Conservation (phyloP, 1,140 invertebrate species). For the Ceratitis capitata region DNA sequence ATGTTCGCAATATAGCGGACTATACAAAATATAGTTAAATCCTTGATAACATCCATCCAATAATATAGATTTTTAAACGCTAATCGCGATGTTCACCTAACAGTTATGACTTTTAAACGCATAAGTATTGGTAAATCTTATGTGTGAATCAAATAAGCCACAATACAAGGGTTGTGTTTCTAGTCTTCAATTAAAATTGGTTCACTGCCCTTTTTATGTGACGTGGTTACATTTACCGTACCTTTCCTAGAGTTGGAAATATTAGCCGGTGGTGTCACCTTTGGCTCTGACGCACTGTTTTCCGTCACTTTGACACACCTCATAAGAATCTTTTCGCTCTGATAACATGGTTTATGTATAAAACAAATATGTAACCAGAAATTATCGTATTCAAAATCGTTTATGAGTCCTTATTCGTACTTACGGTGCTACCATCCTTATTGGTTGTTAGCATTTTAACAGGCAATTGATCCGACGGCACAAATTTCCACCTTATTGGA, state of each 20-base stretch:
- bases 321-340: background rate
- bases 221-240: background rate
- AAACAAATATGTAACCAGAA: background rate
- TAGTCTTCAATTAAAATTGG: slow-evolving; percentile 27
- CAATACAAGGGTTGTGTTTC: too few relatives aligned
- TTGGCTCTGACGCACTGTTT: background rate
- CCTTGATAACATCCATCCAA: too few relatives aligned
- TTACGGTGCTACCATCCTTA: background rate
- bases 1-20: too few relatives aligned
- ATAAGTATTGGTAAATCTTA: too few relatives aligned
- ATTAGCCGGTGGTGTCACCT: too few relatives aligned
- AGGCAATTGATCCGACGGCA: slow-evolving; percentile 7
- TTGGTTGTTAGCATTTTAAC: background rate
- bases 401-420: background rate
- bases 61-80: too few relatives aligned
- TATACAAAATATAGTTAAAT: too few relatives aligned
- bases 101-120: background rate
- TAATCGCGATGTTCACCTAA: too few relatives aligned
- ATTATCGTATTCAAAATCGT: background rate
- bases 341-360: background rate
- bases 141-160: too few relatives aligned
- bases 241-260: background rate
- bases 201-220: background rate
- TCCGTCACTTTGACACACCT: background rate
- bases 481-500: slow-evolving; percentile 22